Conservation (phyloP, 2,113 vertebrate genomes). For the Percopsis transmontana region DNA sequence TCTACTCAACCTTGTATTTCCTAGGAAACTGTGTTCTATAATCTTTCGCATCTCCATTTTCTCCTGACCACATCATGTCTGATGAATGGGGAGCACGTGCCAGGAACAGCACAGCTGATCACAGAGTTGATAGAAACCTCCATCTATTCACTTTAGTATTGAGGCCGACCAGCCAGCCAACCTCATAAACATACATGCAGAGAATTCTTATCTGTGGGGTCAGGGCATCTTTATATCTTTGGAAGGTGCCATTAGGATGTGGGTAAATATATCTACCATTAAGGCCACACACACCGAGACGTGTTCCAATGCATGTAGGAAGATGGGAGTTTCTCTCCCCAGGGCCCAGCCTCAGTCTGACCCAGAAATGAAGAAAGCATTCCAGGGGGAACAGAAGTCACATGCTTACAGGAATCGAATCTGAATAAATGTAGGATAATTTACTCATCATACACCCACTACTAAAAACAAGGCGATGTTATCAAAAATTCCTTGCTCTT, state of each 20-base stretch:
- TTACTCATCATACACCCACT: not conserved
- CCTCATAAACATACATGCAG: constrained; percentile 11
- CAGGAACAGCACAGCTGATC: constrained; percentile 51
- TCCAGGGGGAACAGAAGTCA: constrained; percentile 16
- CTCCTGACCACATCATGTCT: constrained; percentile 39
- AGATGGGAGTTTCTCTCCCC: constrained; percentile 27
- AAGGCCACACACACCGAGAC: constrained; percentile 1
- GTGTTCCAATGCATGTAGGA: constrained; percentile 22
- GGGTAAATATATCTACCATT: constrained; percentile 18
- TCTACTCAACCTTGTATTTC: no score
- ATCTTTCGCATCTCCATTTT: not conserved
- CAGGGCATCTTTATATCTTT: constrained; percentile 42
- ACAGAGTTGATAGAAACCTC: constrained; percentile 50
- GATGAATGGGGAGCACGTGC: constrained; percentile 49
- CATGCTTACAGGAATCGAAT: no score
- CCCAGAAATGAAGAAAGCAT: constrained; percentile 29
- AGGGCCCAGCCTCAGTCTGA: constrained; percentile 31
- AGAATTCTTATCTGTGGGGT: constrained; percentile 33
- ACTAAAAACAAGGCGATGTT: no score
- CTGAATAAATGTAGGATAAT: not conserved
- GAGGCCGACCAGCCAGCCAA: constrained; percentile 26
- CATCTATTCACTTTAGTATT: constrained; percentile 43
- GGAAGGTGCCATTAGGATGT: constrained; percentile 19
- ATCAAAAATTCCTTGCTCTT: no score
- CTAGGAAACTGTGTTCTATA: not conserved